Evolutionary conservation across 37 sponge, comb jelly and placozoan species (phyloP), one percentile per base, ranked within the genome.

Genomic region (Diacarnus erythraeanus): DNA sequence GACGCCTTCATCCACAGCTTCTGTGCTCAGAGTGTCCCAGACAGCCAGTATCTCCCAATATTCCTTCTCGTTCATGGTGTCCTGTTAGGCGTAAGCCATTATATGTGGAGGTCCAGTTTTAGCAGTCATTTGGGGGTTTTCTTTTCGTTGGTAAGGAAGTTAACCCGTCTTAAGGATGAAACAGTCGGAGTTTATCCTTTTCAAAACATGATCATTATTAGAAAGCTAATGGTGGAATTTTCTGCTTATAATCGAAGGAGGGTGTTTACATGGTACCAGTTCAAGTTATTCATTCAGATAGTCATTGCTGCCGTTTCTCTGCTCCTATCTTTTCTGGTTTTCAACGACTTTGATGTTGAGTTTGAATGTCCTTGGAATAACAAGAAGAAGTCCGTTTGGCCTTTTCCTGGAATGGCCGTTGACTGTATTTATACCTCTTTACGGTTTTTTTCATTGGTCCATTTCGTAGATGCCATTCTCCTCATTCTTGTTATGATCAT

Each of bases 361-460:
- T 88, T 82, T 57, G 25, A 31, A 35, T 88, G 88, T 61, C 83
- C 83, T 22, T 30, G 77, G 47, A 63, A 58, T 35, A 66, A 43
- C 38, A 41, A 27, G n/a, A 36, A 39, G 30, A 41, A 0, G 17
- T 10, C 22, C 8, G 10, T 20, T 36, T 47, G 51, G 51, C 26
- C 64, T 30, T 30, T 22, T n/a, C 51, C 51, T 47, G 51, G 22
- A 15, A 4, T 27, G 26, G 57, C 71, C 22, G 75, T 80, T 4
- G 47, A 35, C 22, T 87, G 87, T 47, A 60, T 87, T 1, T 80
- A 80, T 65, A 59, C 87, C 15, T 75, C 81, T 26, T 63, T 87
- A 3, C 73, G 71, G 33, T 61, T 87, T 15, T 58, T 87, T 1
- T 64, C 38, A 18, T 61, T 74, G 23, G 63, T 87, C 20, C 41